Evolutionary conservation across 2,113 vertebrate genomes (phyloP).

Genomic region (Syngnathus floridae): DNA sequence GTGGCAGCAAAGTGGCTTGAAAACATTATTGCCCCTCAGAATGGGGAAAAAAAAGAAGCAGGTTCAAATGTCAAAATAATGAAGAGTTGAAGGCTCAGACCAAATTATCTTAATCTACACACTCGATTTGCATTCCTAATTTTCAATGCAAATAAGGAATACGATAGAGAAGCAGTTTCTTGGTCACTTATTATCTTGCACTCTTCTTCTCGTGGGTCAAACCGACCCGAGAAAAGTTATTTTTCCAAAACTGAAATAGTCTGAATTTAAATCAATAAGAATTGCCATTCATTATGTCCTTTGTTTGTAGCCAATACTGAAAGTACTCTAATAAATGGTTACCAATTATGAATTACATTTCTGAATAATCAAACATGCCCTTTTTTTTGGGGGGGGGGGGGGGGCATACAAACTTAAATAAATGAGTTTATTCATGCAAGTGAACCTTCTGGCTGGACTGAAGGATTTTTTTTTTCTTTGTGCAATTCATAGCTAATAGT

Average conservation of each 20-base stretch:
- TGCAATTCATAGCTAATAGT: background rate
- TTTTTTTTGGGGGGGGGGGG: no score
- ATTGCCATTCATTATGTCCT: no score
- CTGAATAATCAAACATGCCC: no score
- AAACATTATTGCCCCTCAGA: background rate
- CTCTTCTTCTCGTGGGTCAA: slow-evolving; percentile 13
- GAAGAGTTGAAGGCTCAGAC: background rate
- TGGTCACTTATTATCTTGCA: slow-evolving; percentile 19
- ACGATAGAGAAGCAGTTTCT: slow-evolving; percentile 4
- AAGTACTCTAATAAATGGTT: background rate
- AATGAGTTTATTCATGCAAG: no score
- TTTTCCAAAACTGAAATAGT: no score
- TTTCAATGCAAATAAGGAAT: slow-evolving; percentile 55
- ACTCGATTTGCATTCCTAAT: slow-evolving; percentile 52
- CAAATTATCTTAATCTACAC: background rate
- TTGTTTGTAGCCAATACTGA: no score
- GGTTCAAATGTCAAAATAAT: background rate
- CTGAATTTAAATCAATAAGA: no score
- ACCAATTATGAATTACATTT: no score
- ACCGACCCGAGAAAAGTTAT: background rate
- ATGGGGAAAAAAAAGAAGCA: background rate
- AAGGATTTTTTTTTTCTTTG: background rate
- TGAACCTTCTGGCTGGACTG: no score
- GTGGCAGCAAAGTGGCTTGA: slow-evolving; percentile 28
- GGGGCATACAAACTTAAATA: no score